Evolutionary conservation across 2,113 vertebrate species (phyloP).

Genomic region (Fregetta grallaria): DNA sequence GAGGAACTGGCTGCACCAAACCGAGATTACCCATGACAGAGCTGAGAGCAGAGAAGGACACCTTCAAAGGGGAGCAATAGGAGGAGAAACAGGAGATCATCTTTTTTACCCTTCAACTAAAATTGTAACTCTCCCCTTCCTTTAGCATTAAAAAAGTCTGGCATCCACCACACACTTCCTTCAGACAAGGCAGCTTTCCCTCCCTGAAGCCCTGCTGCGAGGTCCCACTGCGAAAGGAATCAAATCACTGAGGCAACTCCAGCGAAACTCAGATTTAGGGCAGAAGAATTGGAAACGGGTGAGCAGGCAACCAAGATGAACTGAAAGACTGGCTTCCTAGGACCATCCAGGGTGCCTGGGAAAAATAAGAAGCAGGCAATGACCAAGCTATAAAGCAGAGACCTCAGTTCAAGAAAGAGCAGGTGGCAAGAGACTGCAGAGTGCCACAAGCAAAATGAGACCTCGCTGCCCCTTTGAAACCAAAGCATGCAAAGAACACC

Average conservation of each 20-base stretch:
- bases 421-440: background rate
- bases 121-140: background rate
- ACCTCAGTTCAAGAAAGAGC: background rate
- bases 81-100: background rate
- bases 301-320: background rate
- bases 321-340: background rate
- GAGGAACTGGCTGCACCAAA: background rate
- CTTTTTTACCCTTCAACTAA: background rate
- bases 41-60: background rate
- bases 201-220: background rate
- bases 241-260: background rate
- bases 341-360: background rate
- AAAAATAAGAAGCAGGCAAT: background rate
- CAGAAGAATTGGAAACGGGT: background rate
- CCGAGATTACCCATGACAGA: background rate
- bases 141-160: background rate
- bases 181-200: background rate
- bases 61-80: background rate
- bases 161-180: background rate
- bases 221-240: background rate
- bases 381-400: background rate
- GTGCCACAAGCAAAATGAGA: background rate
- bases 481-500: background rate
- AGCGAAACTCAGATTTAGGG: background rate
- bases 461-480: background rate